Conservation (phyloP, 2,113 vertebrate genomes). For the Acanthochromis polyacanthus region DNA sequence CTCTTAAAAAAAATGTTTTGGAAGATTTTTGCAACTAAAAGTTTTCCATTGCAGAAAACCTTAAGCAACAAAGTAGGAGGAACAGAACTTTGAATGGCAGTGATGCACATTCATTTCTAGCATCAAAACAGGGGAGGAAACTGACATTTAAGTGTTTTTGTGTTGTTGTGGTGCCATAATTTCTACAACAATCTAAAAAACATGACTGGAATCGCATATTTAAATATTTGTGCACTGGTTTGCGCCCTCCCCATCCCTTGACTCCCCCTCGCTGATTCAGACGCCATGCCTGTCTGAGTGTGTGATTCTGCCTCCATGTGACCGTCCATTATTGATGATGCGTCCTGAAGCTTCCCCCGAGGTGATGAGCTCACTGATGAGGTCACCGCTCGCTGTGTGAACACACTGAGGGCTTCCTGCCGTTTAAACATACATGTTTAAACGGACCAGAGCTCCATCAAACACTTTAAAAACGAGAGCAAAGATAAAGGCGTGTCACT, state of each 20-base stretch:
- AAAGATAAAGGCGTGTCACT: constrained; percentile 4
- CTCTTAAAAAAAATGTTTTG: no score
- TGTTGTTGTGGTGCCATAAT: no score
- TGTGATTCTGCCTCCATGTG: constrained; percentile 44
- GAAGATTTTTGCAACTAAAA: no score
- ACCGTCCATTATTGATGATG: constrained; percentile 65
- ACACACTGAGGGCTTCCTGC: background rate
- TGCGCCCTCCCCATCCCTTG: background rate
- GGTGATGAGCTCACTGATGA: constrained; percentile 63
- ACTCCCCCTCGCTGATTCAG: background rate
- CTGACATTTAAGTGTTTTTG: no score
- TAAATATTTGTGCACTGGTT: background rate
- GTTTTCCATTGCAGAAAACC: no score
- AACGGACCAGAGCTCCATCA: constrained; percentile 6
- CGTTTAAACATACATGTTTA: constrained; percentile 50
- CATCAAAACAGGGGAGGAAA: no score
- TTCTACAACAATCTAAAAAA: background rate
- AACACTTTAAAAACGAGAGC: constrained; percentile 7
- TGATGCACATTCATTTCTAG: no score
- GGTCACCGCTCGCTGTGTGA: constrained; percentile 46
- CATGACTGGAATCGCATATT: background rate
- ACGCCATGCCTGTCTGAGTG: constrained; percentile 32
- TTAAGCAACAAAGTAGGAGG: no score
- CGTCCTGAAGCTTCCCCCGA: constrained; percentile 32
- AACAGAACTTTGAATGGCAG: no score